Evolutionary conservation across 2,888 invertebrate genomes (phyloP).

Genomic region (Hoplodrina blanda): DNA sequence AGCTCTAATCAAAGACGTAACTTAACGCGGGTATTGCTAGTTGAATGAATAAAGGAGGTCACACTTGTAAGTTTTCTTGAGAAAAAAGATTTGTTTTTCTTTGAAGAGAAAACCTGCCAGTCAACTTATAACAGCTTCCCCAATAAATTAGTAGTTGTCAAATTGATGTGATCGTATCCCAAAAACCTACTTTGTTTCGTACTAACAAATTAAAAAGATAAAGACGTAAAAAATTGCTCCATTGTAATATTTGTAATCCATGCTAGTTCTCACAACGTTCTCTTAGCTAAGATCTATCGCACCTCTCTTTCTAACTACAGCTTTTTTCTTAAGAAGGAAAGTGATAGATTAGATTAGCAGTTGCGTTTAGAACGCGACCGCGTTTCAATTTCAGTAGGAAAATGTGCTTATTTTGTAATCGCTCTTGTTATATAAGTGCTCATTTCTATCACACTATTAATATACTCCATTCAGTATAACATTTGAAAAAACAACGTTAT

Average conservation of each 20-base stretch:
- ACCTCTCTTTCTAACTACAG: slow-evolving; percentile 69
- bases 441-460: slow-evolving; percentile 11
- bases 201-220: slow-evolving; percentile 68
- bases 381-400: slow-evolving; percentile 70
- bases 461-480: too few species aligned
- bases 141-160: slow-evolving; percentile 10
- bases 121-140: slow-evolving; percentile 12
- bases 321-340: slow-evolving; percentile 64
- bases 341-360: slow-evolving; percentile 59
- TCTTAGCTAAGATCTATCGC: slow-evolving; percentile 63
- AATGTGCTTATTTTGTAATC: slow-evolving; percentile 51
- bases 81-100: slow-evolving; percentile 1
- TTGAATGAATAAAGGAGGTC: slow-evolving; percentile 25
- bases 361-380: slow-evolving; percentile 61
- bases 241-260: slow-evolving; percentile 74
- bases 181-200: slow-evolving; percentile 70
- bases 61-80: slow-evolving; percentile 26
- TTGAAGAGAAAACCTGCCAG: not conserved
- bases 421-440: slow-evolving; percentile 20
- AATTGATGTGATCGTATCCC: slow-evolving; percentile 58
- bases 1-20: too few species aligned
- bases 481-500: too few species aligned
- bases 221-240: slow-evolving; percentile 68
- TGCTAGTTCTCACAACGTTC: slow-evolving; percentile 74
- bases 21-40: too few species aligned